A percentile compares a stretch with the other conserved stretches of the same genome.
These are phyloP conservation scores for Melanaphis sacchari DNA, from an alignment of 1,140 invertebrate genomes.

Conservation along the genomic window DNA sequence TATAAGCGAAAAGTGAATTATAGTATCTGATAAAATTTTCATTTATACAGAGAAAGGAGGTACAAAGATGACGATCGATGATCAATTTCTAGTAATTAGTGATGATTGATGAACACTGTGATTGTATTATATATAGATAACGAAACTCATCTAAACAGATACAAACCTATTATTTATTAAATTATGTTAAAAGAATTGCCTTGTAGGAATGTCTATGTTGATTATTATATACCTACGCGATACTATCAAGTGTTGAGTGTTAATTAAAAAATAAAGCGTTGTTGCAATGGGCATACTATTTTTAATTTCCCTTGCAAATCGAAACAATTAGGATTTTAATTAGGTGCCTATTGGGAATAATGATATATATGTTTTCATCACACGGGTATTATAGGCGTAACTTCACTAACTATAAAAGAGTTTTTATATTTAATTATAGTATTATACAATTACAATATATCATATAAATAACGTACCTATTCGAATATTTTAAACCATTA, in stretches of 20 bases:
- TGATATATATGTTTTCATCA: neutral
- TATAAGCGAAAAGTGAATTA: neutral
- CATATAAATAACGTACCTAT: neutral
- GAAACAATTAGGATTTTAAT: constrained; percentile 12
- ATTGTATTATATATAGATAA: neutral
- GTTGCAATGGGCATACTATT: neutral
- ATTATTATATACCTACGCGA: neutral
- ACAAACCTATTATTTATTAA: neutral
- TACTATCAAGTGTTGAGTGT: neutral
- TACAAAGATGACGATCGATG: neutral
- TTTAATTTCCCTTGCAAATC: neutral
- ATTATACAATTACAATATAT: too few species aligned
- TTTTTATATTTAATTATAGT: neutral
- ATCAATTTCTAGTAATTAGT: constrained; percentile 16
- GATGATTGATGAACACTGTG: neutral
- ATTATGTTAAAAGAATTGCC: neutral
- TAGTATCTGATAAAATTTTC: neutral
- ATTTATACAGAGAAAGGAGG: constrained; percentile 21
- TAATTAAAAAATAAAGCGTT: constrained; percentile 3
- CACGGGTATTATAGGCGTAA: neutral
- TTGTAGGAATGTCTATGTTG: neutral
- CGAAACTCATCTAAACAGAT: neutral
- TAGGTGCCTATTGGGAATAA: neutral
- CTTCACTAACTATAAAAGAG: neutral
- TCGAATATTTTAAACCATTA: neutral